These are phyloP conservation scores for Ammospiza caudacuta DNA, from an alignment of 2,113 vertebrate species.

Conservation along the genomic window DNA sequence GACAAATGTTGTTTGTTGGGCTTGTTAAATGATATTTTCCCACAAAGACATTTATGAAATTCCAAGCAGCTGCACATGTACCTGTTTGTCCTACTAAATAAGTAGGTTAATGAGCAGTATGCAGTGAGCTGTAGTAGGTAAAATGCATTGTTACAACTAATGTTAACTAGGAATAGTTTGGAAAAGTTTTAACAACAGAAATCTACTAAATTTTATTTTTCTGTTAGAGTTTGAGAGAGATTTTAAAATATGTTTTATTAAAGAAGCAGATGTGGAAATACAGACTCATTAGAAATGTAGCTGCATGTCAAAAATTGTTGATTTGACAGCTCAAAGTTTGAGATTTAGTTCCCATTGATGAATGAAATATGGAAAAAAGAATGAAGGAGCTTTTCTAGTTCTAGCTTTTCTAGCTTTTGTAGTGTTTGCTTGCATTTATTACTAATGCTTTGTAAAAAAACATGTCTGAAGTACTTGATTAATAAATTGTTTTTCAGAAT, in stretches of 20 bases:
- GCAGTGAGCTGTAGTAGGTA: background rate
- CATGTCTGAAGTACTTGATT: background rate
- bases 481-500: background rate
- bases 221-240: background rate
- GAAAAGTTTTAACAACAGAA: background rate
- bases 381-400: background rate
- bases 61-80: background rate
- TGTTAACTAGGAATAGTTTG: background rate
- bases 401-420: background rate
- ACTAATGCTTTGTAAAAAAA: background rate
- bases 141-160: background rate
- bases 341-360: background rate
- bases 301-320: background rate
- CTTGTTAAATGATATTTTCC: background rate
- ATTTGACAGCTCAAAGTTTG: background rate
- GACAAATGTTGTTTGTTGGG: background rate
- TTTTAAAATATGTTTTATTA: background rate
- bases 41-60: background rate
- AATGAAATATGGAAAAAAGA: background rate
- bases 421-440: background rate
- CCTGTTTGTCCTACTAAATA: background rate
- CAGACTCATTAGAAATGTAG: background rate
- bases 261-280: background rate
- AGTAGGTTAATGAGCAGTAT: background rate
- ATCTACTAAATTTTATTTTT: background rate